Base-by-base conservation (phyloP, 2,888 invertebrate genomes). In the Tenthredo notha region DNA sequence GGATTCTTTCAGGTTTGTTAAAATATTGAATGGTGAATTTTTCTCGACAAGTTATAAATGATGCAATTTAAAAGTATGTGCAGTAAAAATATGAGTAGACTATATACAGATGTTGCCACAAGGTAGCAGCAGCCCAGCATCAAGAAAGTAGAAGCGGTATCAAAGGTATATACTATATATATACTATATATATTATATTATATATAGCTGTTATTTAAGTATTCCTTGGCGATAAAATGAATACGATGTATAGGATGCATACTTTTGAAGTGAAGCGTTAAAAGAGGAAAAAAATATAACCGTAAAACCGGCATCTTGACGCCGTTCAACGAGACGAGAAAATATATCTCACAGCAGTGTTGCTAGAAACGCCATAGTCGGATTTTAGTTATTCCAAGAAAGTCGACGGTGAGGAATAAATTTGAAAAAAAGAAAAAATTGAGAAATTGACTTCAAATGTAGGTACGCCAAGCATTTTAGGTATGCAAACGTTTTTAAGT, bases 381-480 rank as follows among this genome's bases (percentile, higher is more conserved):
- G 61, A n/a, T 80, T 61, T 58, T 61, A 80, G 78, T 80, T 80
- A 80, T 80, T 80, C 40, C 61, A 61, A 61, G 58, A 37, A 40
- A 80, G 37, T 58, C 37, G 37, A 50, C 61, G 15, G 61, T 21
- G 37, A 21, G 40, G 37, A 80, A 80, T 80, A 61, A 80, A 80
- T 80, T 80, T 80, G 40, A 33, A 33, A 33, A 37, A 37, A 7
- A 37, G 7, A 37, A 37, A 61, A 80, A 40, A 80, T 37, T 58
- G 58, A 21, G 21, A 50, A 61, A 37, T 80, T 21, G 33, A 40
- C 61, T 80, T 80, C 58, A n/a, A 21, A 78, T 40, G 58, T 75
- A 47, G 43, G n/a, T 47, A 33, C 37, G 37, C 61, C 37, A 3
- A 50, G 12, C 61, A 21, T 80, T 61, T 40, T 18, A 40, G 21